These are phyloP conservation scores for Agonopterix arenella DNA, from an alignment of 2,888 invertebrate species.

Conservation along the genomic window DNA sequence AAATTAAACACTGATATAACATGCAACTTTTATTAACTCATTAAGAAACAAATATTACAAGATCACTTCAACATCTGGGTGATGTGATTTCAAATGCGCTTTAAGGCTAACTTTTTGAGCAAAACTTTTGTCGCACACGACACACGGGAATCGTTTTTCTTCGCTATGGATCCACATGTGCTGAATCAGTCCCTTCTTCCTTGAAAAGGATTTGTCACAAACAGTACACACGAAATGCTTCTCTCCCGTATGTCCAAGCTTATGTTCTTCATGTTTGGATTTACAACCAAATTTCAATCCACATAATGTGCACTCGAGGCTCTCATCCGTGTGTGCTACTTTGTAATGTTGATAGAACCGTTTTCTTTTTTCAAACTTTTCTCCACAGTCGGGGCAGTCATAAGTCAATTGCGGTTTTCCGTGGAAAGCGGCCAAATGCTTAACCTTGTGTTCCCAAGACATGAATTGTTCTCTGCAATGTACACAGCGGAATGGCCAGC, in stretches of 20 bases:
- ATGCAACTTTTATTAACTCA: slow-evolving; percentile 17
- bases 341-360: slow-evolving; percentile 51
- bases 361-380: slow-evolving; percentile 37
- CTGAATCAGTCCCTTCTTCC: slow-evolving; percentile 57
- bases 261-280: slow-evolving; percentile 50
- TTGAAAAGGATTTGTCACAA: slow-evolving; percentile 67
- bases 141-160: slow-evolving; percentile 47
- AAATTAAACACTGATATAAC: slow-evolving; percentile 7
- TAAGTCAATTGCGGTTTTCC: slow-evolving; percentile 34
- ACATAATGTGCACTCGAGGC: slow-evolving; percentile 44
- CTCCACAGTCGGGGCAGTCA: slow-evolving; percentile 47
- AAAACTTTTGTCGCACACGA: slow-evolving; percentile 49
- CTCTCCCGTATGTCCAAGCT: slow-evolving; percentile 65
- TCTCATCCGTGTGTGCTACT: slow-evolving; percentile 45
- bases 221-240: slow-evolving; percentile 57
- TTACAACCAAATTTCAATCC: slow-evolving; percentile 43
- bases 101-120: slow-evolving; percentile 59
- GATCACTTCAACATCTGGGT: slow-evolving; percentile 30
- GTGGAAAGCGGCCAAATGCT: slow-evolving; percentile 42
- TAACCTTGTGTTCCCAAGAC: slow-evolving; percentile 54
- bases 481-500: slow-evolving; percentile 49
- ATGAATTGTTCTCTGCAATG: slow-evolving; percentile 52
- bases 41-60: slow-evolving; percentile 3
- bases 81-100: slow-evolving; percentile 44
- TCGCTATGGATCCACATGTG: slow-evolving; percentile 64